Evolutionary conservation across 1,140 invertebrate species (phyloP).

Genomic region (Zophobas atratus): DNA sequence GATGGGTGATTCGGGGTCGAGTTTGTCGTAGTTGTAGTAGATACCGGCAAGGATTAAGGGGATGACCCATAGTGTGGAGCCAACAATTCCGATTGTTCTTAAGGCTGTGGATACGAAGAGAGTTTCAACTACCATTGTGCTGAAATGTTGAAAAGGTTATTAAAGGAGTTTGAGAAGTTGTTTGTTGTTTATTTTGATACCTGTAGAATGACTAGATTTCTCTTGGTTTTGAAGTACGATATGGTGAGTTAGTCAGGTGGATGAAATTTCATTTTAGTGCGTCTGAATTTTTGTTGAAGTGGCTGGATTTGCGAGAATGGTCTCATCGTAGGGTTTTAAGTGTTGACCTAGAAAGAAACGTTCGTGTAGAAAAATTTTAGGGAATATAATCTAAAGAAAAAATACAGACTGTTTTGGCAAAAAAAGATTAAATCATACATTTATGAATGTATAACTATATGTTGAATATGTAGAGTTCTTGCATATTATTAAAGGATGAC

Average conservation of each 20-base stretch:
- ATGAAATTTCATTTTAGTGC: constrained; percentile 61
- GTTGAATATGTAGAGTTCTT: no score
- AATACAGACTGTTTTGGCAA: no score
- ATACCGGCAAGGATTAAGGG: constrained; percentile 86
- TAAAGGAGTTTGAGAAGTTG: no score
- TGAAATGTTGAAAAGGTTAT: neutral
- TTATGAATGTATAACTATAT: no score
- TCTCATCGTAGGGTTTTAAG: constrained; percentile 3
- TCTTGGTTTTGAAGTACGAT: neutral
- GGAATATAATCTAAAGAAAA: no score
- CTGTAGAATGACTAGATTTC: constrained; percentile 50
- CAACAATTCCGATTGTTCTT: constrained; percentile 81
- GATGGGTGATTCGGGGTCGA: constrained; percentile 84
- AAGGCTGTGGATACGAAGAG: constrained; percentile 82
- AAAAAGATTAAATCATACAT: no score
- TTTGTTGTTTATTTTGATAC: neutral
- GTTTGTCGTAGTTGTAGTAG: constrained; percentile 85
- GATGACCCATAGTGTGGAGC: constrained; percentile 85
- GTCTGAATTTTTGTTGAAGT: constrained; percentile 18
- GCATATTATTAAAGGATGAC: no score
- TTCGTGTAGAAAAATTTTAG: neutral
- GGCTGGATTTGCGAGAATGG: neutral
- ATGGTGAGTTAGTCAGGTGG: constrained; percentile 57
- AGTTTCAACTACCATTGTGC: constrained; percentile 79
- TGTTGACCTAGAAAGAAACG: neutral